phyloP scores from a whole-genome alignment of 2,797 vertebrate genomes.

The Etheostoma nigrum region DNA sequence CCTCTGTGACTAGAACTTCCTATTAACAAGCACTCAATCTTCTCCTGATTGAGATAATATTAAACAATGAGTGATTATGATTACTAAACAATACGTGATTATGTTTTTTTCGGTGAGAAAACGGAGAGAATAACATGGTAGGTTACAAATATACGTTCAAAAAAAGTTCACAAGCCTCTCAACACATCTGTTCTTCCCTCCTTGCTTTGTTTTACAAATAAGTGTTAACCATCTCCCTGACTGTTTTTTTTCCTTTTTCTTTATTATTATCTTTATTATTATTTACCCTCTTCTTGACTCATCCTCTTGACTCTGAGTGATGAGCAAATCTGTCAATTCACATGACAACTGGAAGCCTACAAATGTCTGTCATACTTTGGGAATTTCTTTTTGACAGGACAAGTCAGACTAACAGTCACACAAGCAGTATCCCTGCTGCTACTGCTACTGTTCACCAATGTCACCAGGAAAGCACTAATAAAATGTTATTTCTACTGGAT shows the following conservation, averaged over 20 bases:
- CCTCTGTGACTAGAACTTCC: conserved; percentile 13
- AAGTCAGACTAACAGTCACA: too few species aligned
- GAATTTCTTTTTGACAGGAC: too few species aligned
- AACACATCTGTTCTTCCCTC: neutral
- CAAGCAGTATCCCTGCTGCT: too few species aligned
- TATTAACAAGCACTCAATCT: conserved; percentile 23
- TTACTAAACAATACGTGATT: neutral
- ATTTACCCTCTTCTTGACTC: too few species aligned
- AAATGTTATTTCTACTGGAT: too few species aligned
- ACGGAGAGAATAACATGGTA: neutral
- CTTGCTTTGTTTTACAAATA: neutral
- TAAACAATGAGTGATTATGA: conserved; percentile 21
- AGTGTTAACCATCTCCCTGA: neutral
- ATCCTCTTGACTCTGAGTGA: too few species aligned
- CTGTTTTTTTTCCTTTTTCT: neutral
- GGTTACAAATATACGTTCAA: neutral
- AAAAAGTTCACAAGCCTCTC: neutral
- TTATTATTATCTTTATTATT: too few species aligned
- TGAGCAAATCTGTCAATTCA: too few species aligned
- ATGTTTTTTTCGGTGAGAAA: neutral
- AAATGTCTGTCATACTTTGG: too few species aligned
- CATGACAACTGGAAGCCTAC: too few species aligned
- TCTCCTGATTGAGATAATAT: conserved; percentile 31
- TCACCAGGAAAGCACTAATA: too few species aligned
- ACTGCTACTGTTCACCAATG: too few species aligned